Base-by-base conservation (phyloP, 2,888 invertebrate genomes). In the Drosophila anomalata region DNA sequence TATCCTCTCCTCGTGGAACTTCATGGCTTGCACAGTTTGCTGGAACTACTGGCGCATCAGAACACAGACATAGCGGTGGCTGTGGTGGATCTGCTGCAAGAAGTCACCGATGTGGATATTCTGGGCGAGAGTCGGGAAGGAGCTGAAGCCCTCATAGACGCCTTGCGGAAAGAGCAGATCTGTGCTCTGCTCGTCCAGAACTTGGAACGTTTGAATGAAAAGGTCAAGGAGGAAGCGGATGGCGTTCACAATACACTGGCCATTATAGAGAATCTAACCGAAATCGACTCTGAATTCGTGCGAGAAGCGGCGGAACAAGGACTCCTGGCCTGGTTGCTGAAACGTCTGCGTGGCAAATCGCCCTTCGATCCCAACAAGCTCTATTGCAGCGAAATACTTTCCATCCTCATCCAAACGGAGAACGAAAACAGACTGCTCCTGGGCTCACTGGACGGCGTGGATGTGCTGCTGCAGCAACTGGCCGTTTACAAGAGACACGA, bases 401-500 rank as follows among this genome's bases (percentile, higher is more conserved):
- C 99, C 14, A 98, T 99, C 90, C 93, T 99, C 11, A 93, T 99
- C 58, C 99, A 99, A 93, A 96, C 96, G 75, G 96, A 96, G 74
- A 95, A 96, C 66, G 95, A 95, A 56, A 97, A 97, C 90, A 94
- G 96, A 76, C 92, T 95, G 56, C 90, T 96, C 24, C 92, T 98
- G 22, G 98, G 99, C n/a, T 97, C 97, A 86, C 91, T 97, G 46
- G 99, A 99, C 20, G 91, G 91, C n/a, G 98, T 99, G 85, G 99
- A 99, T 93, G 96, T 98, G 36, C 92, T 99, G 48, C 93, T 99
- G 9, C 98, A 99, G 92, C 99, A 98, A 90, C 93, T 99, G 73
- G 98, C 98, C 79, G 96, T 96, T 87, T 99, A 98, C 92, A 99
- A 99, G 92, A 93, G 98, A 14, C 98, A 98, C 89, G 98, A 99